Base-by-base conservation (phyloP, 2,113 vertebrate species). In the Synodontis membranacea region DNA sequence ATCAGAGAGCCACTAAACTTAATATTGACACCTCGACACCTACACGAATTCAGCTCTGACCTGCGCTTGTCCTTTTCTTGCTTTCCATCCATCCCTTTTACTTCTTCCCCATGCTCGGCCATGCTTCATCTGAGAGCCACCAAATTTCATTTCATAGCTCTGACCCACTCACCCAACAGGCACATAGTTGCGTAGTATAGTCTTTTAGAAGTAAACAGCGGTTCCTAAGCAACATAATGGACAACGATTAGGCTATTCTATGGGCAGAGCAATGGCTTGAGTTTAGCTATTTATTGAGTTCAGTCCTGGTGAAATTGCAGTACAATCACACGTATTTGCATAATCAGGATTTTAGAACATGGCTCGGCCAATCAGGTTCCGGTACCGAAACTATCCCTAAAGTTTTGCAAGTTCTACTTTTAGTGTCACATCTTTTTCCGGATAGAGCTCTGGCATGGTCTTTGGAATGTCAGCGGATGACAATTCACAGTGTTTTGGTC, bases 391-490 rank as follows among this genome's bases (percentile, higher is more conserved):
- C 68, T 42, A 23, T 72, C 37, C 5, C 8, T 12, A 42, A 42
- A 79, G 76, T 66, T 83, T 83, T 50, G 6, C 46, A 60, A 86
- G 75, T 86, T 85, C n/a, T 25, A 15, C 75, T 84, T 88, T 62
- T 28, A 5, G n/a, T 86, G 87, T 86, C 87, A 88, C 74, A 44
- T 86, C 58, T 74, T 68, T 82, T 68, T 82, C 54, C 25, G 34
- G 21, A 86, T 76, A 78, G 64, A 50, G 56, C 64, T 84, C 60
- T 39, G 37, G 87, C 54, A 56, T 37, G 31, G 68, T 76, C 89
- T 87, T 88, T 83, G 48, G 87, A 88, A 92, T 94, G 93, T 95
- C 94, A 94, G 88, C 62, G 42, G 21, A 87, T 92, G 92, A 91
- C 93, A 90, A 88, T 87, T 89, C 88, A 90, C 82, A 79, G 85